phyloP scores from a whole-genome alignment of 2,797 vertebrate genomes.

The Hoplostethus mediterraneus region DNA sequence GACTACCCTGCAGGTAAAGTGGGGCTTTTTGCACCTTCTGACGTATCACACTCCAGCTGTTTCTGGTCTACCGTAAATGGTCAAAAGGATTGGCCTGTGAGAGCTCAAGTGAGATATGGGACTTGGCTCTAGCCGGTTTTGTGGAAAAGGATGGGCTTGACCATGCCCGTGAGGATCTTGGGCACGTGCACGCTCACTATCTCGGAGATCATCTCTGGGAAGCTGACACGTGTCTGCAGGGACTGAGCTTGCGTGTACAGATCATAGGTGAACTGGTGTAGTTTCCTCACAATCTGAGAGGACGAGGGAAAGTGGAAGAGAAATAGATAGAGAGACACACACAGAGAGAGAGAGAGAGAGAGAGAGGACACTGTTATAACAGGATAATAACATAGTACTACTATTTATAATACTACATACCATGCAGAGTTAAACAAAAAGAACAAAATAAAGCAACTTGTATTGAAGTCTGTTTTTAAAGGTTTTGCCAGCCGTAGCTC shows the following conservation, averaged over 20 bases:
- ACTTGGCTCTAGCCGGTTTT: slow-evolving; percentile 50
- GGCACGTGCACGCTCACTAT: slow-evolving; percentile 96
- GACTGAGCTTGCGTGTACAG: slow-evolving; percentile 92
- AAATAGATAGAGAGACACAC: not conserved
- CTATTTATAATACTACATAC: too few species aligned
- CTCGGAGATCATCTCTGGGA: slow-evolving; percentile 97
- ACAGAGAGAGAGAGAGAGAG: too few species aligned
- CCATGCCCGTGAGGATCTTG: slow-evolving; percentile 95
- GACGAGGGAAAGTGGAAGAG: not conserved
- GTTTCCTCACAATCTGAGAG: slow-evolving; percentile 91
- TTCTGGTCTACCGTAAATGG: slow-evolving; percentile 22
- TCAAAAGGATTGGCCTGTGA: not conserved
- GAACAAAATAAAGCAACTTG: slow-evolving; percentile 12
- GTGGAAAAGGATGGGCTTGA: slow-evolving; percentile 96
- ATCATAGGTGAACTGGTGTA: slow-evolving; percentile 97
- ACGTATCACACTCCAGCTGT: slow-evolving; percentile 13
- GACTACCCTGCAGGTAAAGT: slow-evolving; percentile 19
- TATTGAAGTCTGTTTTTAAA: slow-evolving; percentile 31
- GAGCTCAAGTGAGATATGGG: slow-evolving; percentile 12
- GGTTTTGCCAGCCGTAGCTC: slow-evolving; percentile 46
- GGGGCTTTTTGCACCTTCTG: slow-evolving; percentile 5
- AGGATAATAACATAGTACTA: too few species aligned
- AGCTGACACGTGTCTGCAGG: slow-evolving; percentile 89
- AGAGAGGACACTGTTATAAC: too few species aligned
- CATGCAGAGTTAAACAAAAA: not conserved